Base-by-base conservation (phyloP, 2,113 vertebrate species). In the Labrus mixtus region DNA sequence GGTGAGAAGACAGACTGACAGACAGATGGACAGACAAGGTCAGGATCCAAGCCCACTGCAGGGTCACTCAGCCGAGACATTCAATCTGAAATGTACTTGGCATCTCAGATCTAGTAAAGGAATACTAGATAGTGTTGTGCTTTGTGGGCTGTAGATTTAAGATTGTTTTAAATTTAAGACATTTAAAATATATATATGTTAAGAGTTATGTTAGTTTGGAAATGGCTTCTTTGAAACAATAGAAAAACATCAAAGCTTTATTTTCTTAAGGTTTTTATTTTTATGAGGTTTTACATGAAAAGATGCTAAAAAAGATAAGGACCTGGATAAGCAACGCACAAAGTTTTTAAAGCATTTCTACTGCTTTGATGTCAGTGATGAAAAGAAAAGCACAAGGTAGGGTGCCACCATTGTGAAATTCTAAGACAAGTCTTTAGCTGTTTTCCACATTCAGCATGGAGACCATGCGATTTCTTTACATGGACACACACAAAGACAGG, bases 11-110 rank as follows among this genome's bases (percentile, higher is more conserved):
- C 92, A 92, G 92, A 89, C 86, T 88, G 88, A 92, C 82, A 82
- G 88, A 92, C 92, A 93, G 87, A 93, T 93, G 92, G 91, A 92
- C 73, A 85, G 89, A 90, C 91, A 68, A 79, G 81, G 76, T 87
- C 79, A 79, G 79, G 50, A 59, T 91, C 90, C 90, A 89, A 64
- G 62, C 70, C 76, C 70, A 58, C 90, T 87, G 76, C 66, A 81
- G 83, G 88, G 75, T 83, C 86, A 80, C 87, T 80, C 78, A 70
- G 73, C 72, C 51, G 69, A 88, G 83, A 90, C 71, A 61, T 75
- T 84, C 76, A 77, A 73, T 71, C 51, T 78, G 81, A 85, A 85
- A 86, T 70, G 33, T 68, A 46, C 39, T 79, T 76, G 76, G 68
- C 69, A 60, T 66, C 54, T 69, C 46, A 76, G 51, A 60, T 62